phyloP scores from a whole-genome alignment of 2,797 vertebrate species.

The Enteromius trimaculatus region DNA sequence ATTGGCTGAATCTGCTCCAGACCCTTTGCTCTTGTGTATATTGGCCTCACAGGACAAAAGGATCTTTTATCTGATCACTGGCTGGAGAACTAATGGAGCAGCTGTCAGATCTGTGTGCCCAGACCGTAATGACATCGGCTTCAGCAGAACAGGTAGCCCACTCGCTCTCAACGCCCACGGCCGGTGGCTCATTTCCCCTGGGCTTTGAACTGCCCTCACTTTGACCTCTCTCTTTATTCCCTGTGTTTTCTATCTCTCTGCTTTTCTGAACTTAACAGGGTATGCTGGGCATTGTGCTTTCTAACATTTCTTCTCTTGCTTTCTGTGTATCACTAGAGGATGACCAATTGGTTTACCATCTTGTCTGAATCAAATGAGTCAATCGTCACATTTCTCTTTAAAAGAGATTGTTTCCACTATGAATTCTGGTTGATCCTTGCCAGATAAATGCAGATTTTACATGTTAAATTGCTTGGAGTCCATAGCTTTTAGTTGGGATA shows the following conservation, averaged over 20 bases:
- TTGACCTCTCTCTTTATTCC: conserved; percentile 50
- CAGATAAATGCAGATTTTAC: not conserved
- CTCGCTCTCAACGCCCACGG: conserved; percentile 57
- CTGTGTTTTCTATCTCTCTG: not conserved
- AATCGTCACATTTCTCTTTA: not conserved
- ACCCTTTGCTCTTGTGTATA: conserved; percentile 34
- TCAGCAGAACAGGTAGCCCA: conserved; percentile 57
- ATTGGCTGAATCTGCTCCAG: conserved; percentile 39
- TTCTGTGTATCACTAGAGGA: not conserved
- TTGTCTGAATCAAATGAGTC: not conserved
- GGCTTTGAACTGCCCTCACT: conserved; percentile 53
- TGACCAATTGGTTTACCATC: not conserved
- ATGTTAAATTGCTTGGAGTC: not conserved
- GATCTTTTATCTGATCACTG: conserved; percentile 48
- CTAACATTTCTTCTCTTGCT: not conserved
- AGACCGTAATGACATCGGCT: conserved; percentile 57
- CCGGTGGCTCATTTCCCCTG: conserved; percentile 60
- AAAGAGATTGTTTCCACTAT: not conserved
- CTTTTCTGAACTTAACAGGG: not conserved
- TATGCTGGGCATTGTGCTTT: conserved; percentile 1
- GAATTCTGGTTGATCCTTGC: not conserved
- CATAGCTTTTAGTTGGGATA: not conserved
- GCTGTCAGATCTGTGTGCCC: conserved; percentile 51
- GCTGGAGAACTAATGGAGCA: conserved; percentile 47
- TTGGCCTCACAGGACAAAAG: conserved; percentile 38